Conservation (phyloP, 2,797 vertebrate genomes). For the Enteromius viviparus region DNA sequence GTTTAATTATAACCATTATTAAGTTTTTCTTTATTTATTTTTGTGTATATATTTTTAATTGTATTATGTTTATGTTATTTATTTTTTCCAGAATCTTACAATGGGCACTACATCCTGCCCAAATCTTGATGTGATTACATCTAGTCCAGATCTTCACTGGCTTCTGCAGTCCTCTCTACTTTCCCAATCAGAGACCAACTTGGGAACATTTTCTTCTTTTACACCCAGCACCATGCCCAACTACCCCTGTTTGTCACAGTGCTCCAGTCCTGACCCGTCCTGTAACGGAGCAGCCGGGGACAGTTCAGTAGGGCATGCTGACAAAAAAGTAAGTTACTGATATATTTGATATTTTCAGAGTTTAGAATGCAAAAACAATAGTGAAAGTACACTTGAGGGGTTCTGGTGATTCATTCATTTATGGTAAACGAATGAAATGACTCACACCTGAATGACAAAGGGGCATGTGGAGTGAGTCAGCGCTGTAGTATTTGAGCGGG, state of each 20-base stretch:
- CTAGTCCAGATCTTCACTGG: conserved; percentile 77
- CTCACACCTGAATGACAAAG: conserved; percentile 60
- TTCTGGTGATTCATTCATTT: conserved; percentile 59
- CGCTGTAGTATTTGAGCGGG: conserved; percentile 52
- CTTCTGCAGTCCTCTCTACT: conserved; percentile 74
- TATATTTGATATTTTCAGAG: conserved; percentile 3
- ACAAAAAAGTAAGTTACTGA: conserved; percentile 38
- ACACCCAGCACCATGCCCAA: conserved; percentile 56
- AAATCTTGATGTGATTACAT: conserved; percentile 70
- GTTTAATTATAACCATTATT: background rate
- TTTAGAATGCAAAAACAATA: conserved; percentile 13
- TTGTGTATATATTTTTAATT: conserved; percentile 35
- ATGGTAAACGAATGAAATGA: conserved; percentile 58
- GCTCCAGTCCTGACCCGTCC: conserved; percentile 29
- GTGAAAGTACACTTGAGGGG: conserved; percentile 30
- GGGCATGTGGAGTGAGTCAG: conserved; percentile 54
- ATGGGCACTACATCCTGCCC: conserved; percentile 60
- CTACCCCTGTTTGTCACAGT: conserved; percentile 51
- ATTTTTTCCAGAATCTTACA: conserved; percentile 50
- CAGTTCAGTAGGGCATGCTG: background rate
- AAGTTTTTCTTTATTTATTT: background rate
- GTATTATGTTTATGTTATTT: background rate
- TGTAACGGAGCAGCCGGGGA: conserved; percentile 16
- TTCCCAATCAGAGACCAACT: conserved; percentile 43
- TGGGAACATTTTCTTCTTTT: conserved; percentile 51